These are phyloP conservation scores for Anorthoa munda DNA, from an alignment of 2,888 invertebrate species.

Conservation along the genomic window DNA sequence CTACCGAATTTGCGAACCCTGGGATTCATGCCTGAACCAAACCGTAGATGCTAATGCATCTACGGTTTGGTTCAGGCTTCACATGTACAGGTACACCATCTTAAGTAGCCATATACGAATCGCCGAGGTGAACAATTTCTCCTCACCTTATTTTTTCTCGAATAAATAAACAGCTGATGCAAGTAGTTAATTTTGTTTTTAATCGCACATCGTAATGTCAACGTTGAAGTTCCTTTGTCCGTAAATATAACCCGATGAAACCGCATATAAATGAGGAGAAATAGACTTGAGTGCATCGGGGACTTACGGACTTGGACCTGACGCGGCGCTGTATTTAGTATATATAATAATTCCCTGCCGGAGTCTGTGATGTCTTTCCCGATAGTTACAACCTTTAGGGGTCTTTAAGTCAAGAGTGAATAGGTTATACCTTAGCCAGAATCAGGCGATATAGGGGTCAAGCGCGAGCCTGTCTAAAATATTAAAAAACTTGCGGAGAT, in stretches of 20 bases:
- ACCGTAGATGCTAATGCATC: not conserved
- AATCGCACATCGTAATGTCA: constrained; percentile 4
- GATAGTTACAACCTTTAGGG: too few relatives aligned
- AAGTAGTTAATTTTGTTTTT: constrained; percentile 20
- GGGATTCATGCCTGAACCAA: not conserved
- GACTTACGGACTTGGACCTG: not conserved
- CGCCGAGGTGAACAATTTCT: constrained; percentile 19
- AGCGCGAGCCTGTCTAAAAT: too few relatives aligned
- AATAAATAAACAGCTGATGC: constrained; percentile 25
- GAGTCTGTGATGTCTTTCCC: too few relatives aligned
- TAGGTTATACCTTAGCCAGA: too few relatives aligned
- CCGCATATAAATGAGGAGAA: constrained; percentile 41
- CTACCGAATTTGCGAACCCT: not conserved
- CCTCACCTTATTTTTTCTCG: not conserved
- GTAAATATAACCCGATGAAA: constrained; percentile 38
- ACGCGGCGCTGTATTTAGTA: too few relatives aligned
- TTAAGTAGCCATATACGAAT: not conserved
- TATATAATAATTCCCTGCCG: too few relatives aligned
- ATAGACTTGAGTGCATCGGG: constrained; percentile 10
- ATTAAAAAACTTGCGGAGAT: too few relatives aligned
- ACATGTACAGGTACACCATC: too few relatives aligned
- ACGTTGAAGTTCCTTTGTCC: constrained; percentile 35
- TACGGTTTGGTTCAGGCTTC: too few relatives aligned
- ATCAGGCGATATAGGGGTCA: too few relatives aligned
- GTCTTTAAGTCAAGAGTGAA: too few relatives aligned